Evolutionary conservation across 2,797 vertebrate genomes (phyloP).

Genomic region (Thripadectes ignobilis): DNA sequence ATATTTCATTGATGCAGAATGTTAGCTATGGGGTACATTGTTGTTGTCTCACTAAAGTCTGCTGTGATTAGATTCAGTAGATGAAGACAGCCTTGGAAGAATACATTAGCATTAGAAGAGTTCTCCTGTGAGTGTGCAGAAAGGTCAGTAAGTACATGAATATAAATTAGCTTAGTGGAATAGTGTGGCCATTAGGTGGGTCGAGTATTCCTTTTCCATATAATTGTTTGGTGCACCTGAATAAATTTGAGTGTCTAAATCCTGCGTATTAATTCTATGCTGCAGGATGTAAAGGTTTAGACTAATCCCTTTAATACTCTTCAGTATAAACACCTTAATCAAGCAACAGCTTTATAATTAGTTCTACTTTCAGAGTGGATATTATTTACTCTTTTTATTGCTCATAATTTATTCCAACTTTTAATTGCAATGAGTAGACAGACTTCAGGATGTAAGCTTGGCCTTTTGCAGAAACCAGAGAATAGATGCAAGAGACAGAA

Average conservation of each 20-base stretch:
- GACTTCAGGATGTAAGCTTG: constrained; percentile 31
- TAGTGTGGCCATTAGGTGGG: constrained; percentile 64
- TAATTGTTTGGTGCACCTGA: constrained; percentile 76
- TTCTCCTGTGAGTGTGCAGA: constrained; percentile 12
- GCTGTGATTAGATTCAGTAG: not conserved
- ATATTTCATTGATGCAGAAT: not conserved
- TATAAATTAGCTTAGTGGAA: constrained; percentile 72
- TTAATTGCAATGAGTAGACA: constrained; percentile 65
- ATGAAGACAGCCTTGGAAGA: constrained; percentile 14
- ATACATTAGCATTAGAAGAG: constrained; percentile 58
- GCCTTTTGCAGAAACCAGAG: constrained; percentile 29
- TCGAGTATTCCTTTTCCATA: constrained; percentile 68
- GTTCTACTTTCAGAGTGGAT: constrained; percentile 68
- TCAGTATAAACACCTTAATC: constrained; percentile 76
- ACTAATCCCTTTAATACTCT: constrained; percentile 75
- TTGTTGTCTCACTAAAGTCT: not conserved
- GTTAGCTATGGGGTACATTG: not conserved
- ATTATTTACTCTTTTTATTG: constrained; percentile 73
- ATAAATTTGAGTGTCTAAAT: constrained; percentile 77
- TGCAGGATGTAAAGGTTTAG: constrained; percentile 72
- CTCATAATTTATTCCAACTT: constrained; percentile 65
- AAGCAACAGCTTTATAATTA: constrained; percentile 76
- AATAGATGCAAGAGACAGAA: constrained; percentile 3
- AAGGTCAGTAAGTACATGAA: constrained; percentile 72
- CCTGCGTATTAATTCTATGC: constrained; percentile 70